Evolutionary conservation across 2,113 vertebrate genomes (phyloP).

Genomic region (Peromyscus californicus): DNA sequence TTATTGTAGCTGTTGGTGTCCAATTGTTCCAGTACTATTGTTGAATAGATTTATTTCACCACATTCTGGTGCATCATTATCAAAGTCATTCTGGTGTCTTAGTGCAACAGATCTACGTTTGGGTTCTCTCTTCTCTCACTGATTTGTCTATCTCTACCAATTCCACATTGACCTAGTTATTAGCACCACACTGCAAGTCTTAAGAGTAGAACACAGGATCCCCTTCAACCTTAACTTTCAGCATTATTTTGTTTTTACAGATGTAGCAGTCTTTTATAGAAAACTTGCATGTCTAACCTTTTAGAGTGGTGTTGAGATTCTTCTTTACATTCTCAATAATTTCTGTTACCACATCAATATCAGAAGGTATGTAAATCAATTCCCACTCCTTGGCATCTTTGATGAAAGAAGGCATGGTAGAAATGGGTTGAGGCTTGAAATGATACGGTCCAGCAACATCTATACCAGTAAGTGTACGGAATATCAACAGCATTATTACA

Average conservation of each 20-base stretch:
- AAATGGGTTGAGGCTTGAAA: constrained; percentile 50
- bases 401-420: constrained; percentile 52
- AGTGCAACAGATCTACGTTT: background rate
- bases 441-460: background rate
- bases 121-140: background rate
- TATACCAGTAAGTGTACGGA: background rate
- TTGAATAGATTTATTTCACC: background rate
- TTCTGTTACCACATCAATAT: constrained; percentile 59
- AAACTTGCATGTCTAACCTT: constrained; percentile 72
- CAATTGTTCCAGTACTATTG: background rate
- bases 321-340: constrained; percentile 65
- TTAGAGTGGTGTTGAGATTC: constrained; percentile 72
- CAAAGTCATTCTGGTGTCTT: background rate
- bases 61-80: background rate
- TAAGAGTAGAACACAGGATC: background rate
- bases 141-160: background rate
- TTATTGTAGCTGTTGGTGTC: constrained; percentile 15
- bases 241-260: background rate
- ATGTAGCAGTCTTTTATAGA: background rate
- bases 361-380: constrained; percentile 68
- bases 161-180: background rate
- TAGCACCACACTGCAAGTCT: background rate
- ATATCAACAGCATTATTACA: constrained; percentile 45
- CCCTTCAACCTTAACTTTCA: background rate
- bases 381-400: constrained; percentile 59